A percentile compares a stretch with the other conserved stretches of the same genome.
Conservation (phyloP, 2,797 vertebrate genomes). For the Leptatherina wallacei region DNA sequence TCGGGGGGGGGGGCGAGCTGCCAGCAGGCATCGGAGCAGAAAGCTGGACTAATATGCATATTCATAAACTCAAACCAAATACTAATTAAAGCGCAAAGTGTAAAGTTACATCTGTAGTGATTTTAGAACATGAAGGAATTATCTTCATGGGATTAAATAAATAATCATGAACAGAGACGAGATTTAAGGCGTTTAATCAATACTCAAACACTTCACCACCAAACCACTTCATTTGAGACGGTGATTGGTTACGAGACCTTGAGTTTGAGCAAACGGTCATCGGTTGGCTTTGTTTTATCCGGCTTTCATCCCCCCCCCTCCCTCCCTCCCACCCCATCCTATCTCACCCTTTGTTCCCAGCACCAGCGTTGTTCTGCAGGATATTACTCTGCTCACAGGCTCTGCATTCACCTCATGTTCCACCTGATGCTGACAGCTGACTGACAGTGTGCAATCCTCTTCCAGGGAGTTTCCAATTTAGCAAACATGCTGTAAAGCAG, state of each 20-base stretch:
- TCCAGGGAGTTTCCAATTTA: constrained; percentile 36
- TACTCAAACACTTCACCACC: background rate
- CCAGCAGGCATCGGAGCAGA: background rate
- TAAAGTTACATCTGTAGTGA: background rate
- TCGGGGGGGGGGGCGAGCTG: too few species aligned
- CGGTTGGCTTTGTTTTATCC: background rate
- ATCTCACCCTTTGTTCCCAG: background rate
- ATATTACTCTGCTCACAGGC: constrained; percentile 16
- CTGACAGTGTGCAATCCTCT: constrained; percentile 43
- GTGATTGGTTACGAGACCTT: background rate
- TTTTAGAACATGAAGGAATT: background rate
- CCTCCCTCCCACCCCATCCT: background rate
- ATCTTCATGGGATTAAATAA: background rate
- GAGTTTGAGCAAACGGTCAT: background rate
- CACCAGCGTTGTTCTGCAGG: constrained; percentile 11
- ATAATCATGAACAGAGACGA: background rate
- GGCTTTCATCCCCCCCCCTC: background rate
- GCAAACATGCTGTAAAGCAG: constrained; percentile 27
- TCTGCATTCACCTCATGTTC: constrained; percentile 37
- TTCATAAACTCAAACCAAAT: background rate
- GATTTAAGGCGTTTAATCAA: background rate
- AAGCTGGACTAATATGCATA: background rate
- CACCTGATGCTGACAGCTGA: constrained; percentile 45
- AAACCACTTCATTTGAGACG: background rate
- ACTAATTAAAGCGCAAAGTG: background rate